phyloP scores from a whole-genome alignment of 1,140 invertebrate genomes.

The Drosophila triauraria region DNA sequence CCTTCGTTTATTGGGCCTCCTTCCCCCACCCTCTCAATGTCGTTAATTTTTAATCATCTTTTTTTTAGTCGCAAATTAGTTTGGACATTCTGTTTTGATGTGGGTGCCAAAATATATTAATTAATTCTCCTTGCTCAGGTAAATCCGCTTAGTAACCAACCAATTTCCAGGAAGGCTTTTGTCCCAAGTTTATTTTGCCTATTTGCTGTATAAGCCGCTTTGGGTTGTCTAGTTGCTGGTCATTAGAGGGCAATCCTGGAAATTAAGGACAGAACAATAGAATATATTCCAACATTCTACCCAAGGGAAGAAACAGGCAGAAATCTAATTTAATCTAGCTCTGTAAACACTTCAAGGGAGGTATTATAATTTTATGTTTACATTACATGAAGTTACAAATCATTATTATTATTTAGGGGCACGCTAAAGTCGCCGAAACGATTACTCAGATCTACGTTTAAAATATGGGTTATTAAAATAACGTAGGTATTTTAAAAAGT shows the following conservation, averaged over 20 bases:
- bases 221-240: conserved; percentile 19
- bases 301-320: background rate
- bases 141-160: conserved; percentile 43
- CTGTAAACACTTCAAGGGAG: background rate
- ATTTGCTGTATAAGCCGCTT: conserved; percentile 36
- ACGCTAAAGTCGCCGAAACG: no score
- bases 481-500: no score
- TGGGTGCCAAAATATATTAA: conserved; percentile 57
- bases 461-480: no score
- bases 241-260: conserved; percentile 11
- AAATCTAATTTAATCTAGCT: conserved; percentile 29
- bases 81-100: conserved; percentile 61
- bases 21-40: background rate
- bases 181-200: conserved; percentile 20
- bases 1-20: background rate
- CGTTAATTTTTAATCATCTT: conserved; percentile 46
- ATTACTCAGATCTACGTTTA: no score
- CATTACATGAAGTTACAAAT: no score
- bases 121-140: conserved; percentile 59
- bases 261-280: background rate
- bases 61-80: conserved; percentile 56
- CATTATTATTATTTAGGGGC: no score
- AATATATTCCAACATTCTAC: background rate
- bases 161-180: conserved; percentile 29
- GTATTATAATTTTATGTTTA: background rate